These are phyloP conservation scores for Tipula confusa DNA, from an alignment of 2,888 invertebrate species.

Conservation along the genomic window DNA sequence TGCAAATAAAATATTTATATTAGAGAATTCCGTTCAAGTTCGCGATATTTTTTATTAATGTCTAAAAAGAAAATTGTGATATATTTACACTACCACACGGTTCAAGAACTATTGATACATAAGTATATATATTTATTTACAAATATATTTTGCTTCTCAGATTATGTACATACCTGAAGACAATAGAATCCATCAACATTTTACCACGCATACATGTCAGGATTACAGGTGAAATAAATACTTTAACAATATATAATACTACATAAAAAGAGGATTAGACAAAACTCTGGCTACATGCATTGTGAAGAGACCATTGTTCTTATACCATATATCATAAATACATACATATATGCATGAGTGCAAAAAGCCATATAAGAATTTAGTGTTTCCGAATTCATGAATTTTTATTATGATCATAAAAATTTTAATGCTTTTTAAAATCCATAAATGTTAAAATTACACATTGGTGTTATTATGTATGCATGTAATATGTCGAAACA, in stretches of 20 bases:
- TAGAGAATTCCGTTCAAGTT: not conserved
- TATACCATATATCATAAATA: too few relatives aligned
- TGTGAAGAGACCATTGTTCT: not conserved
- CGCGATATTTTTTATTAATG: too few relatives aligned
- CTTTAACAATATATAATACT: not conserved
- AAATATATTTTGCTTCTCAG: not conserved
- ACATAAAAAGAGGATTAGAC: not conserved
- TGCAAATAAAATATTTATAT: not conserved
- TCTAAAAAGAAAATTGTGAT: not conserved
- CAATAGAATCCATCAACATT: not conserved
- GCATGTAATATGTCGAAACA: not conserved
- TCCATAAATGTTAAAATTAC: not conserved
- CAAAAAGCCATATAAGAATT: not conserved
- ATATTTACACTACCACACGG: not conserved
- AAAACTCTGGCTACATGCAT: not conserved
- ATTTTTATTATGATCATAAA: not conserved
- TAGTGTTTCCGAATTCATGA: not conserved
- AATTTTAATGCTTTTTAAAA: constrained; percentile 3
- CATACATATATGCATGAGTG: not conserved
- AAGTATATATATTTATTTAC: too few relatives aligned
- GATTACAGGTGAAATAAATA: not conserved
- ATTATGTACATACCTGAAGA: not conserved
- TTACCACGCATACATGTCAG: not conserved
- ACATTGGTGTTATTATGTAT: not conserved
- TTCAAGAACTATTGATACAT: not conserved